These are phyloP conservation scores for Hexactinellida sp. DNA, from an alignment of 37 sponge, comb jelly and placozoan species.

Conservation along the genomic window DNA sequence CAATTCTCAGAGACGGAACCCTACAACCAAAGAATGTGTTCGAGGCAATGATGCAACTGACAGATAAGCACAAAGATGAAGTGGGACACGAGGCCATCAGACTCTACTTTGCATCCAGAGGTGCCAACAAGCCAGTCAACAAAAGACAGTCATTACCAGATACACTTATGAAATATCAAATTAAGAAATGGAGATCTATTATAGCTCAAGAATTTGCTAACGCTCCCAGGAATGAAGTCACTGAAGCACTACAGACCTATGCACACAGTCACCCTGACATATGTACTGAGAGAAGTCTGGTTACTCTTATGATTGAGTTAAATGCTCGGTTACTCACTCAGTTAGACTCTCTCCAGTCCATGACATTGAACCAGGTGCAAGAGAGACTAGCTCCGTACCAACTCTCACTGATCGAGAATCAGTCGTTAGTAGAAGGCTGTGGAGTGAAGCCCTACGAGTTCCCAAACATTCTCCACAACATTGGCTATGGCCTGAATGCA, in stretches of 20 bases:
- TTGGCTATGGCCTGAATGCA: neutral
- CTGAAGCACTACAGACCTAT: neutral
- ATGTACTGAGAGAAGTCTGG: neutral
- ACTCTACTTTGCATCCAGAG: conserved; percentile 1
- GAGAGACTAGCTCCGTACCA: neutral
- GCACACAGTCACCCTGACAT: neutral
- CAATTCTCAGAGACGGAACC: neutral
- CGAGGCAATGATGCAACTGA: neutral
- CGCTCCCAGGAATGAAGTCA: neutral
- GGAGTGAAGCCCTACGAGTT: neutral
- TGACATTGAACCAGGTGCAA: neutral
- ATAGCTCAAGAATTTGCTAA: neutral
- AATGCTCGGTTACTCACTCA: neutral
- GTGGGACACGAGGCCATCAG: conserved; percentile 6
- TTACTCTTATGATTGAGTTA: neutral
- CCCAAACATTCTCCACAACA: neutral
- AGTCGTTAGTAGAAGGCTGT: neutral
- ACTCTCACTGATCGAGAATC: neutral
- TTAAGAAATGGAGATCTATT: neutral
- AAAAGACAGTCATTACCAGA: neutral
- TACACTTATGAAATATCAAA: neutral
- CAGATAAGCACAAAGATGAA: neutral
- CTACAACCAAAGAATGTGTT: conserved; percentile 11
- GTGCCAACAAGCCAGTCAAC: neutral
- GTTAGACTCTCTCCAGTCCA: neutral